phyloP scores from a whole-genome alignment of 2,797 vertebrate genomes.

The Columba guinea region DNA sequence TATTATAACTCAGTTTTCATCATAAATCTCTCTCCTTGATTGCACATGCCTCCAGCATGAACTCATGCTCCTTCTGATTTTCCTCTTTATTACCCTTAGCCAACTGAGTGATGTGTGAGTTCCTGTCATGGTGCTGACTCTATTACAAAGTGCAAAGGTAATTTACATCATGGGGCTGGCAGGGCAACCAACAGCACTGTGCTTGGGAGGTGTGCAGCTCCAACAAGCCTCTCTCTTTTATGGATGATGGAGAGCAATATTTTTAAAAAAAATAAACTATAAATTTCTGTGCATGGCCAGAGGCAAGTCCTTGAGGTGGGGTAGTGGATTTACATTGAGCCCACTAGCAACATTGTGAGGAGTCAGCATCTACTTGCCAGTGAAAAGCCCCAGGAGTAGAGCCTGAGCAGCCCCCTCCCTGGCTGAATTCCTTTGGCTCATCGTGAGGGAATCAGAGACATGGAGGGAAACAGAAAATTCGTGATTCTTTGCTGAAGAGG shows the following conservation, averaged over 20 bases:
- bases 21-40: constrained; percentile 77
- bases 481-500: constrained; percentile 3
- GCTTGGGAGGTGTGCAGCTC: constrained; percentile 30
- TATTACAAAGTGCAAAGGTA: constrained; percentile 79
- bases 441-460: neutral
- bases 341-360: neutral
- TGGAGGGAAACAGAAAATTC: constrained; percentile 11
- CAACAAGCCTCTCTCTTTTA: constrained; percentile 55
- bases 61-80: constrained; percentile 73
- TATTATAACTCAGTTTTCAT: constrained; percentile 68
- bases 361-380: constrained; percentile 37
- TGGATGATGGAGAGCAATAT: constrained; percentile 34
- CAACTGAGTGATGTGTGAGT: constrained; percentile 78
- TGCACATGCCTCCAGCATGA: constrained; percentile 63
- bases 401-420: neutral
- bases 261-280: constrained; percentile 43
- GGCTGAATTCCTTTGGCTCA: neutral
- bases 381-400: neutral
- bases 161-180: constrained; percentile 62
- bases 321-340: constrained; percentile 26
- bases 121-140: constrained; percentile 78
- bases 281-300: constrained; percentile 35
- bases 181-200: constrained; percentile 14
- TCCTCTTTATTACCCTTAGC: constrained; percentile 75
- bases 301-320: constrained; percentile 3